A percentile compares a stretch with the other conserved stretches of the same genome.
Conservation (phyloP, 2,888 invertebrate genomes). For the Thera britannica region DNA sequence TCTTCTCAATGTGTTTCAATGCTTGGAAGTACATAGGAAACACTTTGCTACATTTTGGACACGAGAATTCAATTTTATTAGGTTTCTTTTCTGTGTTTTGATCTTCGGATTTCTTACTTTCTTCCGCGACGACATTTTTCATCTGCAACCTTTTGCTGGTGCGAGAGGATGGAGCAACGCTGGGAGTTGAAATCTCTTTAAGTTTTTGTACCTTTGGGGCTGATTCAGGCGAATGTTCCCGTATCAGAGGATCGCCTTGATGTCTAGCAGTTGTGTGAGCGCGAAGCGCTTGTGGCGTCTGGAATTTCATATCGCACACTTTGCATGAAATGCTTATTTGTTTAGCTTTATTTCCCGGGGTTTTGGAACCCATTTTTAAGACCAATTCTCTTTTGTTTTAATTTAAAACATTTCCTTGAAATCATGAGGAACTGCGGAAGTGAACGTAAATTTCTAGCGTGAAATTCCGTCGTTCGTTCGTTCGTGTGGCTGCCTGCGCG, state of each 20-base stretch:
- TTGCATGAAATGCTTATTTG: slow-evolving; percentile 56
- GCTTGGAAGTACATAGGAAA: slow-evolving; percentile 62
- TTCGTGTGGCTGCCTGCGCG: no score
- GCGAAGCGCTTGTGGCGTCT: slow-evolving; percentile 51
- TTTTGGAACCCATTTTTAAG: slow-evolving; percentile 61
- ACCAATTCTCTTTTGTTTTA: no score
- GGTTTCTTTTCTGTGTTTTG: slow-evolving; percentile 2
- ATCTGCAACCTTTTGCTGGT: slow-evolving; percentile 28
- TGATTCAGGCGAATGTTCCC: slow-evolving; percentile 7
- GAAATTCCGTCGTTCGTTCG: no score
- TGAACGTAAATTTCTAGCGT: no score
- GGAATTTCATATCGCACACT: slow-evolving; percentile 57
- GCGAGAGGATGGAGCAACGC: slow-evolving; percentile 25
- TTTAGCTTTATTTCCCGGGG: slow-evolving; percentile 53
- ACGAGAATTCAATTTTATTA: slow-evolving; percentile 58
- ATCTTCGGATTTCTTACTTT: slow-evolving; percentile 11
- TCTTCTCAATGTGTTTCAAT: slow-evolving; percentile 64
- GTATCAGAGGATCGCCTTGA: slow-evolving; percentile 10
- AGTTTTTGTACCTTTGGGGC: not conserved
- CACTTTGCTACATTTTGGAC: slow-evolving; percentile 58
- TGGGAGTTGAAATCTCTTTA: slow-evolving; percentile 25
- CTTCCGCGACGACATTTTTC: slow-evolving; percentile 15
- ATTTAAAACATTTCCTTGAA: no score
- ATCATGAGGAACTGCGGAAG: no score
- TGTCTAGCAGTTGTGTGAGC: slow-evolving; percentile 56